Evolutionary conservation across 2,113 vertebrate species (phyloP).

Genomic region (Myotis lucifugus): DNA sequence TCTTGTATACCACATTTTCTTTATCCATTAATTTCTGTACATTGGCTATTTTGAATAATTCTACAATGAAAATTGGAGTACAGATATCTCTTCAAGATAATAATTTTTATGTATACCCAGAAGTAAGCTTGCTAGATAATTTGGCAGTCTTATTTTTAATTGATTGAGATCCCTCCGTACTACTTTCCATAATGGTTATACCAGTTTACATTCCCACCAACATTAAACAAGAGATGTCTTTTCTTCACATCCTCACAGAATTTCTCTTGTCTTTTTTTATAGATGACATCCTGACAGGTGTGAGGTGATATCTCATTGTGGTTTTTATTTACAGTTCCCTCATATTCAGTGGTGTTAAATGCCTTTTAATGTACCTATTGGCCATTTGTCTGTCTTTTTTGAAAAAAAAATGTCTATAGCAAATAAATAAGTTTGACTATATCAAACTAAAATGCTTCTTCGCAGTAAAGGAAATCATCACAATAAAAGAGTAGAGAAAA

Average conservation of each 20-base stretch:
- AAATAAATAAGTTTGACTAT: not conserved
- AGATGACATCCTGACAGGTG: not conserved
- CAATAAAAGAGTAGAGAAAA: not conserved
- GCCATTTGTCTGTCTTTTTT: not conserved
- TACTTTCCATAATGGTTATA: not conserved
- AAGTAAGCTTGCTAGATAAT: not conserved
- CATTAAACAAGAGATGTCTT: not conserved
- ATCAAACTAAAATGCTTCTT: not conserved
- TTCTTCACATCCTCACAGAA: not conserved
- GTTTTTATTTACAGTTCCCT: not conserved
- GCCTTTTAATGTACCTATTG: not conserved
- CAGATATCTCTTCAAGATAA: not conserved
- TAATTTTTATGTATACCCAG: not conserved
- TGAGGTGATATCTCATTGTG: not conserved
- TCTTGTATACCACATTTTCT: not conserved
- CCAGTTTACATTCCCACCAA: not conserved
- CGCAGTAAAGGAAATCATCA: not conserved
- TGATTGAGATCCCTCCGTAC: not conserved
- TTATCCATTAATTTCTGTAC: not conserved
- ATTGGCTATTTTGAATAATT: not conserved
- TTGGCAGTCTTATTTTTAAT: not conserved
- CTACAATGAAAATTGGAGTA: not conserved
- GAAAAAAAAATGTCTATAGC: not conserved
- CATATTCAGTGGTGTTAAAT: not conserved
- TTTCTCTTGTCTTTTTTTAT: not conserved